A percentile compares a stretch with the other conserved stretches of the same genome.
Conservation (phyloP, 2,113 vertebrate genomes). For the Cyprinodon brontotheroides region DNA sequence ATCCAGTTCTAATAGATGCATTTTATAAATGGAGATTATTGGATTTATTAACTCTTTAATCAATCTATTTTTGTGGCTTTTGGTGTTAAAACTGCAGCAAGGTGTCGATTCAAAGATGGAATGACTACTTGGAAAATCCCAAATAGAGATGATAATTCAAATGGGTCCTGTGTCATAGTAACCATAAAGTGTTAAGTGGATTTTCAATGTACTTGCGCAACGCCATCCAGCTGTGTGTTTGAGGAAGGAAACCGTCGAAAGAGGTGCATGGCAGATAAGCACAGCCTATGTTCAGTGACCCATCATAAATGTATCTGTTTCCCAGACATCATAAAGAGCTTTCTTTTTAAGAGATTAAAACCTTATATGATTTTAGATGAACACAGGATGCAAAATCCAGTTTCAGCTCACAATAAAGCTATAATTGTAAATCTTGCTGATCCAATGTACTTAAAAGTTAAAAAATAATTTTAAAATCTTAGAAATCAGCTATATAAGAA, state of each 20-base stretch:
- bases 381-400: neutral
- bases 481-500: no score
- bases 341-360: constrained; percentile 14
- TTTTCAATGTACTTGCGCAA: constrained; percentile 18
- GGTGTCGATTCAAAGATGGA: neutral
- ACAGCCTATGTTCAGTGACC: neutral
- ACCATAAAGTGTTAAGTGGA: neutral
- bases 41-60: neutral
- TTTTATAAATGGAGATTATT: neutral
- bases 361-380: neutral
- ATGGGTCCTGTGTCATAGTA: neutral
- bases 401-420: no score
- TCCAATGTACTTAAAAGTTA: no score
- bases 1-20: neutral
- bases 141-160: neutral
- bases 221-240: constrained; percentile 11
- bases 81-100: neutral
- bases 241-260: constrained; percentile 58
- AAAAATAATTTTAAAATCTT: no score
- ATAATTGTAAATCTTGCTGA: no score
- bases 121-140: neutral
- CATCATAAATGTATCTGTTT: constrained; percentile 3
- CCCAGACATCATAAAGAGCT: neutral
- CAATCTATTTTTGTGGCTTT: neutral
- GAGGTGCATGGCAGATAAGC: constrained; percentile 24